phyloP scores from a whole-genome alignment of 1,140 invertebrate genomes.

The Protaetia brevitarsis region DNA sequence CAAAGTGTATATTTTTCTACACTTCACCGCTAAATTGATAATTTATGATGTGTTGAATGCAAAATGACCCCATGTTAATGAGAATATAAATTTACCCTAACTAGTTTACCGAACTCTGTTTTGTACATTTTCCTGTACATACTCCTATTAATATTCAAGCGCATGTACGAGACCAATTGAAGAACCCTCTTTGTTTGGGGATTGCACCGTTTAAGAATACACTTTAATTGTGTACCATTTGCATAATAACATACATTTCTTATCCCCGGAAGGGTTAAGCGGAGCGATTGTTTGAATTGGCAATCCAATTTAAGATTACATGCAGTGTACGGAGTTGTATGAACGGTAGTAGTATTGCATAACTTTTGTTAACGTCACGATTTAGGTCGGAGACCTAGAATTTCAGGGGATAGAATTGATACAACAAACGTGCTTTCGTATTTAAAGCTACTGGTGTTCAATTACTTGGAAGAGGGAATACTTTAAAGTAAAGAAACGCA shows the following conservation, averaged over 20 bases:
- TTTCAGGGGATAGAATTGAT: no score
- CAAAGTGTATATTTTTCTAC: no score
- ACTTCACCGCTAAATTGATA: not conserved
- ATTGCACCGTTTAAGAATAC: conserved; percentile 10
- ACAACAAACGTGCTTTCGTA: no score
- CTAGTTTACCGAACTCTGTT: not conserved
- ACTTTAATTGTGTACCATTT: conserved; percentile 9
- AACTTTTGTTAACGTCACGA: not conserved
- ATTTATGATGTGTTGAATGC: not conserved
- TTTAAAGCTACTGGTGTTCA: no score
- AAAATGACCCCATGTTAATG: not conserved
- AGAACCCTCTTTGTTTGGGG: conserved; percentile 5
- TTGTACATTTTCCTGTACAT: conserved; percentile 5
- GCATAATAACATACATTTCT: conserved; percentile 1
- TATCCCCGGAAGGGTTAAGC: not conserved
- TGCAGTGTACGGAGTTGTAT: not conserved
- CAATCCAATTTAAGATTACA: not conserved
- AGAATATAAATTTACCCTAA: not conserved
- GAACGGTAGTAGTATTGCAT: not conserved
- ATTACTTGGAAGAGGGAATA: no score
- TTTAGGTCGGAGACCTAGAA: no score
- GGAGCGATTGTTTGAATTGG: not conserved
- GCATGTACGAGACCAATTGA: conserved; percentile 1
- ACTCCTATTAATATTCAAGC: not conserved
- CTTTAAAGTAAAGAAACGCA: no score